Percentiles rank a stretch among this genome's conserved stretches.
Conservation (phyloP, 2,113 vertebrate species). For the Etia nguti region DNA sequence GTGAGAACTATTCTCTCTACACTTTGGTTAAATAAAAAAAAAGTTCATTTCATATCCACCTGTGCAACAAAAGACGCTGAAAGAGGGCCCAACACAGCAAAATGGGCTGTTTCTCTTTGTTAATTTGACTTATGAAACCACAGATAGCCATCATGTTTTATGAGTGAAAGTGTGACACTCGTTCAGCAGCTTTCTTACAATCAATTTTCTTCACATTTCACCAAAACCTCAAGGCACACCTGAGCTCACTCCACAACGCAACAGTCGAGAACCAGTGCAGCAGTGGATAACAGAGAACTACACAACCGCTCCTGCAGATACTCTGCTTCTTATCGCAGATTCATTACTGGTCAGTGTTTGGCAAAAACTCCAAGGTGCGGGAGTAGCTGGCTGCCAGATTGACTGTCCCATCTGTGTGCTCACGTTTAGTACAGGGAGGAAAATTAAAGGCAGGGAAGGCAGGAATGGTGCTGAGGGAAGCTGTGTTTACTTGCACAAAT, state of each 20-base stretch:
- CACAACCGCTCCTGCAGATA: constrained; percentile 18
- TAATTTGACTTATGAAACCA: neutral
- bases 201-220: constrained; percentile 32
- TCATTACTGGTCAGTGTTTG: constrained; percentile 45
- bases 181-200: neutral
- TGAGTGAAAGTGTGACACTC: neutral
- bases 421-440: constrained; percentile 54
- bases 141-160: neutral
- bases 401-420: constrained; percentile 43
- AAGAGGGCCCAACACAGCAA: neutral
- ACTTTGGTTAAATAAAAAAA: neutral
- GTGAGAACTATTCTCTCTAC: neutral
- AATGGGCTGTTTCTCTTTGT: neutral
- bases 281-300: constrained; percentile 8
- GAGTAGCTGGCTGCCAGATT: constrained; percentile 50
- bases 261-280: constrained; percentile 1
- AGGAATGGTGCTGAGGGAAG: constrained; percentile 27
- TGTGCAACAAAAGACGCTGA: neutral
- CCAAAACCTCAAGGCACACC: constrained; percentile 17
- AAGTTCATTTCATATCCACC: neutral
- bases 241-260: constrained; percentile 33
- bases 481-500: constrained; percentile 4
- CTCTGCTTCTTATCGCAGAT: constrained; percentile 33
- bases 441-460: constrained; percentile 36
- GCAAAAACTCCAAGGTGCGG: constrained; percentile 28